phyloP scores from a whole-genome alignment of 2,113 vertebrate species.

The Gnathonemus longibarbis region DNA sequence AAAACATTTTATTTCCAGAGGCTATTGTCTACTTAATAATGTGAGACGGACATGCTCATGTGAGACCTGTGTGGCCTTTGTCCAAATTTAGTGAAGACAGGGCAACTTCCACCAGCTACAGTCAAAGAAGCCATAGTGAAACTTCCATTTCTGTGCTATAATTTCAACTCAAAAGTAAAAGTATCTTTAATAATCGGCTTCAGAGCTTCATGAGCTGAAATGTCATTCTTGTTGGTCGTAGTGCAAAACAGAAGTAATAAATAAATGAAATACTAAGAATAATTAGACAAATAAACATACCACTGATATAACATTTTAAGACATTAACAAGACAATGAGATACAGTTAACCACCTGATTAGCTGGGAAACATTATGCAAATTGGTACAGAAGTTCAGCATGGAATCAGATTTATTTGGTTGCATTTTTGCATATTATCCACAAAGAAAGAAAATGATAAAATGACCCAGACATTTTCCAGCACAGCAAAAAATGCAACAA shows the following conservation, averaged over 20 bases:
- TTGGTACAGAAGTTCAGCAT: background rate
- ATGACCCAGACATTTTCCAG: background rate
- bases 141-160: background rate
- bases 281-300: background rate
- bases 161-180: background rate
- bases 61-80: background rate
- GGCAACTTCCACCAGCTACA: background rate
- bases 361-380: background rate
- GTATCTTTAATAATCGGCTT: background rate
- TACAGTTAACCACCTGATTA: background rate
- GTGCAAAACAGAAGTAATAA: background rate
- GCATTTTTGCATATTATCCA: background rate
- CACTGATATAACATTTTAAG: background rate
- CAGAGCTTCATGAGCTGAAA: background rate
- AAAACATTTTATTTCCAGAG: constrained; percentile 1
- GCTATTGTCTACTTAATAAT: background rate
- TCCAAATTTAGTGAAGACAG: background rate
- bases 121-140: background rate
- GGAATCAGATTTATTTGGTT: background rate
- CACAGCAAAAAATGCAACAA: too few relatives aligned
- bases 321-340: background rate
- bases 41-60: background rate
- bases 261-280: background rate
- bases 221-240: background rate
- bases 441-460: background rate